Evolutionary conservation across 2,797 vertebrate genomes (phyloP), one percentile per base, ranked within the genome.

Genomic region (Danionella dracula): DNA sequence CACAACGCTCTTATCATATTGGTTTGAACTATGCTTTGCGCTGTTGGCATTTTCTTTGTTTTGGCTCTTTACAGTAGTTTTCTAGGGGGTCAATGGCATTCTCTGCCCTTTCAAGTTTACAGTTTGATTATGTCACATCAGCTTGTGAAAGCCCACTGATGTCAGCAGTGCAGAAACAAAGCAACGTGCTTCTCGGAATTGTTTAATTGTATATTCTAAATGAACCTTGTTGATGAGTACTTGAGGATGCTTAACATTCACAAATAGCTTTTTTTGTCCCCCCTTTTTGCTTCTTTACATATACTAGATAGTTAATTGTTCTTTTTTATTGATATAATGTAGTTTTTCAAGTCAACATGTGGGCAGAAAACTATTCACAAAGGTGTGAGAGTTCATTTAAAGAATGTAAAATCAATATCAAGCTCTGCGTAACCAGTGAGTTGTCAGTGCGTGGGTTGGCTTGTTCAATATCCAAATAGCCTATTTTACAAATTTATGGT

Each of bases 91-190:
- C 71, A 66, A 35, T 70, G 71, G 56, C 66, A 55, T 73, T 66
- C 29, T 16, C 21, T 53, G 50, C 13, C 34, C 61, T 65, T 59
- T 60, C 64, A 72, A 56, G 55, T 72, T 77, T 50, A 56, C 76
- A 64, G 21, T 76, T 4, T 68, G 42, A 66, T 83, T 82, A n/a
- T n/a, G 83, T 85, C 83, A 82, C 77, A 72, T 59, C 79, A 54
- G 68, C 79, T 81, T 81, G 77, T 69, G 75, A 84, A 83, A 83
- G 61, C 20, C 60, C 76, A 80, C 79, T 84, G 81, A 85, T 81
- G 82, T 86, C 76, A 76, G 72, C 66, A 61, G 75, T 78, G 46
- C 1, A 1, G 32, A 41, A 37, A 50, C 61, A 50, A 46, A 58
- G 63, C 31, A 34, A 34, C 27, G n/a, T 1, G 6, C 12, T 53